Evolutionary conservation across 2,113 vertebrate species (phyloP).

Genomic region (Carollia perspicillata): DNA sequence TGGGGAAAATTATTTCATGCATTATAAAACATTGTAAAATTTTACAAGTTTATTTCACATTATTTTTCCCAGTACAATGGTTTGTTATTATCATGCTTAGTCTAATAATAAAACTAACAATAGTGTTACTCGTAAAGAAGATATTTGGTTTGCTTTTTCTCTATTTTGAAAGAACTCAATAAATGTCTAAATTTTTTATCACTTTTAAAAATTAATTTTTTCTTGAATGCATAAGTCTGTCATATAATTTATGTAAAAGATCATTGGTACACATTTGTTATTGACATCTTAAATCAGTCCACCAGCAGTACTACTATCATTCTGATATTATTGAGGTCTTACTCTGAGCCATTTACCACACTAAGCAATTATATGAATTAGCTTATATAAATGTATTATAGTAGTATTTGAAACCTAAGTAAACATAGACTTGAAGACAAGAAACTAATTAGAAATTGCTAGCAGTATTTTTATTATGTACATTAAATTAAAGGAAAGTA

Average conservation of each 20-base stretch:
- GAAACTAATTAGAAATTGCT: slow-evolving; percentile 56
- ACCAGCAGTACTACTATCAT: background rate
- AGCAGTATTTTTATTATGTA: slow-evolving; percentile 47
- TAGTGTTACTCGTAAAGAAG: slow-evolving; percentile 45
- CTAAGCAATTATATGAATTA: slow-evolving; percentile 17
- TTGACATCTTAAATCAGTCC: background rate
- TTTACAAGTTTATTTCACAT: slow-evolving; percentile 38
- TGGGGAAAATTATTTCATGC: background rate
- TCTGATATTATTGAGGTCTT: background rate
- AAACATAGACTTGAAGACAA: slow-evolving; percentile 45
- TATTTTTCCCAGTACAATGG: background rate
- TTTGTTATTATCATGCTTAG: slow-evolving; percentile 52
- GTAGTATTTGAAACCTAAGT: slow-evolving; percentile 16
- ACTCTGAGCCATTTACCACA: background rate
- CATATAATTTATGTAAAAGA: background rate
- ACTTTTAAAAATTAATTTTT: background rate
- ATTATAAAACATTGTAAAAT: background rate
- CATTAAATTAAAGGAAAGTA: slow-evolving; percentile 47
- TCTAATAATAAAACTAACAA: background rate
- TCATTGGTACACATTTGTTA: background rate
- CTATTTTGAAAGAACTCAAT: background rate
- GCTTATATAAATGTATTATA: slow-evolving; percentile 36
- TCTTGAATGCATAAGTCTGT: background rate
- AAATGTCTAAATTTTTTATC: background rate
- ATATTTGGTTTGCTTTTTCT: background rate